A percentile compares a stretch with the other conserved stretches of the same genome.
Evolutionary conservation across 2,797 vertebrate genomes (phyloP).

Genomic region (Chrosomus eos): DNA sequence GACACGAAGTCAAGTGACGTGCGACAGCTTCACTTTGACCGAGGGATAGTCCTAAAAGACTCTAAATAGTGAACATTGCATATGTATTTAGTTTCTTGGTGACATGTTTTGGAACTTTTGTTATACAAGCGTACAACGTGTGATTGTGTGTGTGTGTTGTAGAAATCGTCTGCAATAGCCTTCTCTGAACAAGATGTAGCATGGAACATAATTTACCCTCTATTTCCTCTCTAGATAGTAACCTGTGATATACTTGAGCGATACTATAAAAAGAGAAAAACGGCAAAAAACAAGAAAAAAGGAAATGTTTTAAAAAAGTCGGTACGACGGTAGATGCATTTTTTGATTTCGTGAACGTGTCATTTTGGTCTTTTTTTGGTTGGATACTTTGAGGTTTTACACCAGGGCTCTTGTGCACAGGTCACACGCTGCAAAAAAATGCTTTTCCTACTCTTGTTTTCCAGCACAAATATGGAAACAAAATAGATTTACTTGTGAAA

Average conservation of each 20-base stretch:
- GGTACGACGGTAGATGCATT: constrained; percentile 71
- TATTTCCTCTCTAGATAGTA: constrained; percentile 76
- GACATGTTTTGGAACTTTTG: constrained; percentile 87
- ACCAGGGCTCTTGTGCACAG: constrained; percentile 68
- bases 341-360: constrained; percentile 65
- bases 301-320: constrained; percentile 67
- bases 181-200: constrained; percentile 86
- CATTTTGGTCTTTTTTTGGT: constrained; percentile 51
- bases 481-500: neutral
- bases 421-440: neutral
- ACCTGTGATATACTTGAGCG: constrained; percentile 77
- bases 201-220: constrained; percentile 81
- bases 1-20: constrained; percentile 78
- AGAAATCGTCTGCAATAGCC: constrained; percentile 91
- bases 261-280: constrained; percentile 76
- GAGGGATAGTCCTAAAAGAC: constrained; percentile 94
- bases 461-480: neutral
- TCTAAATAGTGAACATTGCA: constrained; percentile 91
- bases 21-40: constrained; percentile 80
- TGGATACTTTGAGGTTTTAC: constrained; percentile 75
- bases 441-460: neutral
- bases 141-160: constrained; percentile 88
- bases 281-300: constrained; percentile 68
- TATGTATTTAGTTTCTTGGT: constrained; percentile 88
- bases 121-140: constrained; percentile 85